These are phyloP conservation scores for Scaptomyza parva DNA, from an alignment of 2,888 invertebrate genomes.

Conservation along the genomic window DNA sequence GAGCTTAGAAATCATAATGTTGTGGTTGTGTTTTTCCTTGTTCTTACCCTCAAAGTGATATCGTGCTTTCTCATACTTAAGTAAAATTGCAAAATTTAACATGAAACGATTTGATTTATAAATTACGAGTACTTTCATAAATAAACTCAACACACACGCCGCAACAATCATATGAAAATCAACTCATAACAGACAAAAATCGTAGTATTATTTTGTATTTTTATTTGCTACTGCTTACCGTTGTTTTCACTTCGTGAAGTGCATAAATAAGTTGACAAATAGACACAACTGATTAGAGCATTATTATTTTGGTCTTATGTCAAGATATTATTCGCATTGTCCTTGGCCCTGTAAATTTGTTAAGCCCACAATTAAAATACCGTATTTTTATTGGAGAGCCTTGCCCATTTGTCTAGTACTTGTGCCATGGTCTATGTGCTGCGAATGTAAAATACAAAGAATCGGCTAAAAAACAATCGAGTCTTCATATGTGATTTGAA, in stretches of 20 bases:
- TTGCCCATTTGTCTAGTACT: constrained; percentile 9
- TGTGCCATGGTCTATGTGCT: constrained; percentile 3
- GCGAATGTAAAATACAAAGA: constrained; percentile 21
- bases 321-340: constrained; percentile 25
- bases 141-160: constrained; percentile 51
- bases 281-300: constrained; percentile 58
- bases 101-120: constrained; percentile 49
- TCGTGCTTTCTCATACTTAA: constrained; percentile 37
- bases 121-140: constrained; percentile 50
- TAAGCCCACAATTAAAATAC: constrained; percentile 24
- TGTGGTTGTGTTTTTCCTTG: too few relatives aligned
- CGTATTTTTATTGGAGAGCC: constrained; percentile 2
- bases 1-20: too few relatives aligned
- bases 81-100: constrained; percentile 44
- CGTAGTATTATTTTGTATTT: constrained; percentile 19
- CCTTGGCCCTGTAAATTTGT: constrained; percentile 45
- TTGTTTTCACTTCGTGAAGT: constrained; percentile 31
- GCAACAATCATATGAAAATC: constrained; percentile 24
- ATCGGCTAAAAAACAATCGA: constrained; percentile 29
- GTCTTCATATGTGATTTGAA: constrained; percentile 27
- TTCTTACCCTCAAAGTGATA: neutral
- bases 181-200: neutral
- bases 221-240: constrained; percentile 13
- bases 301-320: constrained; percentile 32
- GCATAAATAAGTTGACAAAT: constrained; percentile 57